Base-by-base conservation (phyloP, 2,797 vertebrate species). In the Odontamblyopus lacepedii region DNA sequence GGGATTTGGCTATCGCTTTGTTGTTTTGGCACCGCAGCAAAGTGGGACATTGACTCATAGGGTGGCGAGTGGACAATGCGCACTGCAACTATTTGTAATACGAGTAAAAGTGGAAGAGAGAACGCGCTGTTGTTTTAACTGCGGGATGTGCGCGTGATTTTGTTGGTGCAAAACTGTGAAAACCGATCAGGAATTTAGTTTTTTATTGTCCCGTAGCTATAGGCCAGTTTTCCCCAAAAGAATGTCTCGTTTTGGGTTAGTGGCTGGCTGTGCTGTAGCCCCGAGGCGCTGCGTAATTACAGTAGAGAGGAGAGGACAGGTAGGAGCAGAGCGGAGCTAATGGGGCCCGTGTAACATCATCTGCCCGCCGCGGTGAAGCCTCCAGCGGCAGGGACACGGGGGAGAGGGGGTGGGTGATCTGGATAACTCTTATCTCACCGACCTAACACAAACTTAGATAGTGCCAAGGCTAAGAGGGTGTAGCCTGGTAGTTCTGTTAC, bases 221-320 rank as follows among this genome's bases (percentile, higher is more conserved):
- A 48, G 44, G 13, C 44, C 13, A 48, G 44, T 48, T 23, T 23
- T 48, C 13, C 12, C 6, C 2, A 26, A 38, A 48, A 65, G 63
- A 48, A 48, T 65, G 41, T 65, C 19, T 23, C 6, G 19, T 64
- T 13, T 41, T 38, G 5, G 35, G 35, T 44, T 41, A 15, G 63
- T 13, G 1, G 16, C 44, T 48, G 44, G 44, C 44, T 64, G n/a
- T 6, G 12, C 41, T 26, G 41, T 16, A 13, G 41, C 23, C 63
- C 41, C 12, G 63, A 44, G 63, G 63, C 63, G 23, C 26, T 29
- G 63, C 26, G 41, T 65, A 65, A 65, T 65, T 65, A 65, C 63
- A 65, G 63, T 65, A 48, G 23, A 13, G 23, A 29, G 1, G 32
- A n/a, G 5, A 27, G 41, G 41, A 65, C 41, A 50, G 41, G 63